Base-by-base conservation (phyloP, 2,888 invertebrate genomes). In the Tuberolachnus salignus region DNA sequence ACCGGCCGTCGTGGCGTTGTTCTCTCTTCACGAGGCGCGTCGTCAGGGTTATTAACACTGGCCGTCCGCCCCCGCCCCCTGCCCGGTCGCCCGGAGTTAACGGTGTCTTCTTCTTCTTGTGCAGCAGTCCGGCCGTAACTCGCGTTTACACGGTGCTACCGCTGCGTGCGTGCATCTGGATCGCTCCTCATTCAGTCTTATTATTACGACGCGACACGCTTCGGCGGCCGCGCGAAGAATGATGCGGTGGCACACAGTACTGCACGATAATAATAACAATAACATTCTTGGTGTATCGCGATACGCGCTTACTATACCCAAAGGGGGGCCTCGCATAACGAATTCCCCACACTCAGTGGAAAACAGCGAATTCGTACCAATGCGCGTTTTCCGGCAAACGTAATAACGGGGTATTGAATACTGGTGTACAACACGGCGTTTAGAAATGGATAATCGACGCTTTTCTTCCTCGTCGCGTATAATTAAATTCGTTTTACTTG, bases 41-140 rank as follows among this genome's bases (percentile, higher is more conserved):
- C 59, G 51, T 69, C 69, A 34, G 69, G 78, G 78, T 78, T 78
- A 78, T 78, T 78, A 78, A 78, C 78, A 69, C 78, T 42, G 21
- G 69, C 42, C 59, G 21, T 51, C 42, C 11, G 16, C 42, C 59
- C 42, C 61, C 67, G 74, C 42, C 46, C 75, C 59, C 51, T 59
- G 46, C 23, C 46, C 64, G 8, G n/a, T 42, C 42, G 34, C 69
- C 61, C 4, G 51, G 78, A 69, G 78, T 59, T 74, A 80, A 80
- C 71, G 72, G 80, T 64, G 80, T 63, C 80, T 69, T 66, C 57
- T 69, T 66, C 57, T 74, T 42, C 59, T 70, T 42, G 49, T 59
- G 59, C 34, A 16, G 34, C 42, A 2, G 16, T 19, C 21, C 16
- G n/a, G 9, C 26, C 13, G 23, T 26, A 53, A 63, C 49, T 42